Conservation (phyloP, 2,113 vertebrate genomes). For the Acanthochromis polyacanthus region DNA sequence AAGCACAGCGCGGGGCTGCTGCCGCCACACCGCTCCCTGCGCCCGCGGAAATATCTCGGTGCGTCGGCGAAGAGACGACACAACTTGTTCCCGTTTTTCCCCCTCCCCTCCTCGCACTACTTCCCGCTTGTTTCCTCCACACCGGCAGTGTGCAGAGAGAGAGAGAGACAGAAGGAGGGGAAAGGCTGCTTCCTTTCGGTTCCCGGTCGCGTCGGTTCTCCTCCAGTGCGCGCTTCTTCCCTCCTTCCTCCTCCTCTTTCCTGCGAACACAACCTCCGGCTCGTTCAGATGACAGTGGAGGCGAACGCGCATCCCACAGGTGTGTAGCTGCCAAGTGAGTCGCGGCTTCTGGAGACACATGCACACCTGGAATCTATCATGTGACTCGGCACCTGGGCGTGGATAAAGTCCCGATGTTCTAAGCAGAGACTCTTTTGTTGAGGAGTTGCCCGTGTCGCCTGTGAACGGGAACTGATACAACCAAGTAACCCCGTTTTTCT, state of each 20-base stretch:
- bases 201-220: conserved; percentile 39
- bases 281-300: conserved; percentile 53
- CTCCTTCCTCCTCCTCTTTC: conserved; percentile 1
- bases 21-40: conserved; percentile 25
- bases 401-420: conserved; percentile 74
- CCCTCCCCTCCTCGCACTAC: background rate
- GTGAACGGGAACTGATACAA: conserved; percentile 35
- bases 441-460: conserved; percentile 59
- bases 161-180: conserved; percentile 73
- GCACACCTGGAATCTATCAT: conserved; percentile 85
- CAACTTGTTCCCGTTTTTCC: conserved; percentile 33
- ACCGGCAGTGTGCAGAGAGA: conserved; percentile 26
- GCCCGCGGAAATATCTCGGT: conserved; percentile 34
- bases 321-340: conserved; percentile 68
- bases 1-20: conserved; percentile 23
- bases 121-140: conserved; percentile 16
- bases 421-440: conserved; percentile 68
- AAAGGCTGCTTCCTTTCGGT: conserved; percentile 33
- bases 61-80: conserved; percentile 41
- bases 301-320: conserved; percentile 81
- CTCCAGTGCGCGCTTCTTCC: conserved; percentile 32
- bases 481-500: conserved; percentile 22
- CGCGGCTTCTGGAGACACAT: conserved; percentile 40
- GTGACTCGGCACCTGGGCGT: conserved; percentile 88
- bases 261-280: conserved; percentile 43